Base-by-base conservation (phyloP, 2,797 vertebrate species). In the Rallus crepitans region DNA sequence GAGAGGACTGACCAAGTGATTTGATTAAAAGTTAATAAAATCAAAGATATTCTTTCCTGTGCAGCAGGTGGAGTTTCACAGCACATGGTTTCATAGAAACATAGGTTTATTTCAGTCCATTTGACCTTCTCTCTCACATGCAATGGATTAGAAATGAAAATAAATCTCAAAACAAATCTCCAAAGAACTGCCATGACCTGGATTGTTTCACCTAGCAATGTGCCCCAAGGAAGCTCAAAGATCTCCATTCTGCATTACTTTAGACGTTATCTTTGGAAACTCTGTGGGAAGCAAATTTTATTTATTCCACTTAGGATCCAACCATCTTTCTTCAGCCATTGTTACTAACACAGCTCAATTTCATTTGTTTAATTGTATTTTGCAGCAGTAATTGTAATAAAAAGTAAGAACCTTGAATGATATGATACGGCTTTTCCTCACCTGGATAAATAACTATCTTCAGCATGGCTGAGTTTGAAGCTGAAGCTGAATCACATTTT, bases 61-160 rank as follows among this genome's bases (percentile, higher is more conserved):
- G 25, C 20, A 89, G 70, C 65, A 69, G 30, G 70, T 64, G 30
- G 64, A 93, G 30, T 59, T 84, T 93, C 52, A 61, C 28, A 93
- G n/a, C 27, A 85, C 83, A 79, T 59, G 17, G 31, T 77, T 90
- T 71, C 45, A 70, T 35, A 76, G 69, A 84, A 90, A 56, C 19
- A 17, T n/a, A n/a, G 35, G 18, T 70, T 84, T 86, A 52, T 87
- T 94, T 92, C 80, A 79, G 55, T 84, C 68, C 19, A 12, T 95
- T 95, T 92, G 63, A 87, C 86, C 73, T 89, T 23, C n/a, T 76
- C 15, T 24, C 53, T 77, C 42, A 56, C 28, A 69, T 20, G 33
- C 25, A 65, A n/a, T 63, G 71, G 75, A 80, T 96, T 95, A 95
- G 60, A 94, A 92, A 80, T 12, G 27, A 84, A 94, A 93, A 93